Percentiles rank a stretch among this genome's conserved stretches.
Evolutionary conservation across 2,113 vertebrate species (phyloP).

Genomic region (Larimichthys crocea): DNA sequence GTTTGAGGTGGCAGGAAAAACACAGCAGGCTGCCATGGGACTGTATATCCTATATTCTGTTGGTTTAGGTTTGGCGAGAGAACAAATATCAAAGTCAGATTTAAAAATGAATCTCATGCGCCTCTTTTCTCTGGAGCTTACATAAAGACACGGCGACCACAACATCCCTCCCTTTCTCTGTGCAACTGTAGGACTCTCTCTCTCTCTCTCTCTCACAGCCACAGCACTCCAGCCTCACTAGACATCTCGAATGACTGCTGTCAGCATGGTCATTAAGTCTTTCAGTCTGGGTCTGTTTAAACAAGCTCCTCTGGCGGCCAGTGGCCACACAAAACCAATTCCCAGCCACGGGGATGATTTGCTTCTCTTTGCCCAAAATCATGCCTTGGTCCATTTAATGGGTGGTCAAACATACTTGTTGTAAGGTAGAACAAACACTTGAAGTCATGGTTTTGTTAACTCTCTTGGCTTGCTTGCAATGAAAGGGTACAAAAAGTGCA

Average conservation of each 20-base stretch:
- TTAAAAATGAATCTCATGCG: constrained; percentile 51
- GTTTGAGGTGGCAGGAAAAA: constrained; percentile 74
- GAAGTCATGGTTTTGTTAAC: constrained; percentile 50
- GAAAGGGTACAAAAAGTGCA: constrained; percentile 38
- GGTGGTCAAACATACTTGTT: constrained; percentile 68
- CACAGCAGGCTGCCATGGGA: constrained; percentile 49
- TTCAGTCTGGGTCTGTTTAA: constrained; percentile 75
- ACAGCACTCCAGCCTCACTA: constrained; percentile 60
- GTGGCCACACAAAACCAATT: constrained; percentile 62
- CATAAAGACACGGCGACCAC: constrained; percentile 65
- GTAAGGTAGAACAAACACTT: constrained; percentile 65
- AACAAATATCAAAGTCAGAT: constrained; percentile 64
- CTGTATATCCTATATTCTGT: constrained; percentile 57
- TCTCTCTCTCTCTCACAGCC: constrained; percentile 52
- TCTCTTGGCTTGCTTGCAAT: constrained; percentile 27
- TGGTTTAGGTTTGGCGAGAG: constrained; percentile 66
- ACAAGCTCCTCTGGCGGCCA: constrained; percentile 67
- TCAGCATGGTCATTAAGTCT: constrained; percentile 77
- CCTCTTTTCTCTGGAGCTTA: constrained; percentile 62
- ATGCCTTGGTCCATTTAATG: constrained; percentile 63
- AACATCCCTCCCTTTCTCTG: constrained; percentile 58
- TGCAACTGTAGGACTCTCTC: constrained; percentile 52
- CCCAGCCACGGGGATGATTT: constrained; percentile 53
- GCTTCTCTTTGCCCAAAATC: constrained; percentile 51
- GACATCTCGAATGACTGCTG: constrained; percentile 77